A percentile compares a stretch with the other conserved stretches of the same genome.
These are phyloP conservation scores for Trichosurus vulpecula DNA, from an alignment of 2,797 vertebrate species.

Conservation along the genomic window DNA sequence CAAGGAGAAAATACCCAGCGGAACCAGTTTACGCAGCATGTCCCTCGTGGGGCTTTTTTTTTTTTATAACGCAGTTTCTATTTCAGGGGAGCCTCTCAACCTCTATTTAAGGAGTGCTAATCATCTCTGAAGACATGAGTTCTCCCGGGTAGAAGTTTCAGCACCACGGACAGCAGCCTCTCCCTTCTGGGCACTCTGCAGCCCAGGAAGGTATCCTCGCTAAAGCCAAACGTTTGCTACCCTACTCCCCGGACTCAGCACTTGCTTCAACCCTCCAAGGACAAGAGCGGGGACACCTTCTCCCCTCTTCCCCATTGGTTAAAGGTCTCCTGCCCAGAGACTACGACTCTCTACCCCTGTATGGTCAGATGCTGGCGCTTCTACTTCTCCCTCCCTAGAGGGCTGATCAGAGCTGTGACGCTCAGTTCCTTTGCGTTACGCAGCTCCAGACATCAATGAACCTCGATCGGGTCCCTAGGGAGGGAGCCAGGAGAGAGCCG, in stretches of 20 bases:
- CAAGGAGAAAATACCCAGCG: not conserved
- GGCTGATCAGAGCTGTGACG: not conserved
- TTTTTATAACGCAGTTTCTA: not conserved
- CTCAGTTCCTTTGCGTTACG: not conserved
- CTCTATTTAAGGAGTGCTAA: not conserved
- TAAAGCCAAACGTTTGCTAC: not conserved
- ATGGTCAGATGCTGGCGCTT: not conserved
- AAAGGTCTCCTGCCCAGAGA: not conserved
- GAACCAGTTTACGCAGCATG: not conserved
- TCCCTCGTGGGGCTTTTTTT: not conserved
- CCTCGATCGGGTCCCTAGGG: constrained; percentile 7
- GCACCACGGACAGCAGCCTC: constrained; percentile 80
- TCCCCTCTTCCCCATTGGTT: not conserved
- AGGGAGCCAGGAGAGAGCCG: not conserved
- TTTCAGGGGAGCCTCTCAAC: not conserved
- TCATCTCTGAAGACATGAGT: not conserved
- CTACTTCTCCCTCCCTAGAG: not conserved
- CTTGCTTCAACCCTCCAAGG: not conserved
- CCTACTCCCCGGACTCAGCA: not conserved
- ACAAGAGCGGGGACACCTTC: not conserved
- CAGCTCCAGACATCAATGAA: constrained; percentile 30
- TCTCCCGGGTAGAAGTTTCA: constrained; percentile 72
- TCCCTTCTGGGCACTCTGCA: rapidly evolving
- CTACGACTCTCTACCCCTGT: not conserved
- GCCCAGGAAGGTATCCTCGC: not conserved